Conservation (phyloP, 2,113 vertebrate genomes). For the Dipodomys ordii region DNA sequence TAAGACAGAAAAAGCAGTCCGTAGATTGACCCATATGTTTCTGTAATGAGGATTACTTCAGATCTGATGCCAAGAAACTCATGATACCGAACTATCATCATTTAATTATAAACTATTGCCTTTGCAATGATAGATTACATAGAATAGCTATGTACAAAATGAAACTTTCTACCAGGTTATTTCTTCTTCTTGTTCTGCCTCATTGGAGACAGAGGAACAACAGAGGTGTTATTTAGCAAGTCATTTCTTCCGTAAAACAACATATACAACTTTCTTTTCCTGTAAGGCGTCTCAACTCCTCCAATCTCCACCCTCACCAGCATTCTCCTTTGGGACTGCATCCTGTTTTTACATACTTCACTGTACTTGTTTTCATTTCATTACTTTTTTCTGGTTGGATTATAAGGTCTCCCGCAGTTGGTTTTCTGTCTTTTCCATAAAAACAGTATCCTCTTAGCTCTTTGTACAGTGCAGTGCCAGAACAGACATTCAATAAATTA, state of each 20-base stretch:
- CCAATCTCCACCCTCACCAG: not conserved
- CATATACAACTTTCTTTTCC: not conserved
- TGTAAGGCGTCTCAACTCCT: not conserved
- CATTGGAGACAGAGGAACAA: not conserved
- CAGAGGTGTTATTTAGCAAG: not conserved
- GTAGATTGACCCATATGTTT: not conserved
- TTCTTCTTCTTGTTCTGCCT: not conserved
- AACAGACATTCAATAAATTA: slow-evolving; percentile 61
- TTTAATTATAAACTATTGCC: not conserved
- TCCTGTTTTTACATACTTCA: not conserved
- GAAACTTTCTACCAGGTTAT: slow-evolving; percentile 4
- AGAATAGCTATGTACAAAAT: not conserved
- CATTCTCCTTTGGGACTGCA: not conserved
- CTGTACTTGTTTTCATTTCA: slow-evolving; percentile 4
- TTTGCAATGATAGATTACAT: not conserved
- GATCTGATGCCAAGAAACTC: not conserved
- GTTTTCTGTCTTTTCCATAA: slow-evolving; percentile 45
- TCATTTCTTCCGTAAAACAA: not conserved
- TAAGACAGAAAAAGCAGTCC: not conserved
- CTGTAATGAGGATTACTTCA: not conserved
- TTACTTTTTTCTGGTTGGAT: not conserved
- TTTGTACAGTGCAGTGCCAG: not conserved
- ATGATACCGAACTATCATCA: not conserved
- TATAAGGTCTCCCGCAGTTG: not conserved
- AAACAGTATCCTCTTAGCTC: not conserved